A percentile compares a stretch with the other conserved stretches of the same genome.
Evolutionary conservation across 1,140 invertebrate species (phyloP).

Genomic region (Drosophila parvula): DNA sequence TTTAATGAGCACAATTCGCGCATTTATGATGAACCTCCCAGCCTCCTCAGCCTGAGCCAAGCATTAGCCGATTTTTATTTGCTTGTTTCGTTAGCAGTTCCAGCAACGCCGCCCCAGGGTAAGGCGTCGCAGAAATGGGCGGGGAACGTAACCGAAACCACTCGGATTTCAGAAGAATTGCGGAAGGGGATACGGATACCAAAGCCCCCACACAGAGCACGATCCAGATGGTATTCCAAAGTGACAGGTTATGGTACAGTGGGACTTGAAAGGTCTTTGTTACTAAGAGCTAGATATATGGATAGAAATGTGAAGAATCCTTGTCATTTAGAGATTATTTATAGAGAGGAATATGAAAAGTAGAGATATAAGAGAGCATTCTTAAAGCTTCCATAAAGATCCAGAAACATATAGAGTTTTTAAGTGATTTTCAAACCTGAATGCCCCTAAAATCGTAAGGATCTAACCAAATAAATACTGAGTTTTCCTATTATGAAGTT

Average conservation of each 20-base stretch:
- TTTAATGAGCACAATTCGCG: conserved; percentile 82
- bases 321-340: not conserved
- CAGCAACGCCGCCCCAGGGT: conserved; percentile 38
- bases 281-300: not conserved
- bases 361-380: not conserved
- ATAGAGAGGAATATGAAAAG: not conserved
- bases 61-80: conserved; percentile 79
- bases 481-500: not conserved
- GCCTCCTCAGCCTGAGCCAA: conserved; percentile 15
- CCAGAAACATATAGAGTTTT: not conserved
- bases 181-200: conserved; percentile 21
- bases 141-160: conserved; percentile 40
- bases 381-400: not conserved
- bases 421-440: not conserved
- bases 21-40: conserved; percentile 71
- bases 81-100: conserved; percentile 73
- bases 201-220: conserved; percentile 37
- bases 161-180: conserved; percentile 68
- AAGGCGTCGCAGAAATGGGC: conserved; percentile 6
- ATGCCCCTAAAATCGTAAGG: not conserved
- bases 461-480: too few relatives aligned
- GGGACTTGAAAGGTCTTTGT: not conserved
- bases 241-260: conserved; percentile 17
- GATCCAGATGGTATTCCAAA: conserved; percentile 12
- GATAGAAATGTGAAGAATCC: not conserved